Base-by-base conservation (phyloP, 2,113 vertebrate genomes). In the Electrona antarctica region DNA sequence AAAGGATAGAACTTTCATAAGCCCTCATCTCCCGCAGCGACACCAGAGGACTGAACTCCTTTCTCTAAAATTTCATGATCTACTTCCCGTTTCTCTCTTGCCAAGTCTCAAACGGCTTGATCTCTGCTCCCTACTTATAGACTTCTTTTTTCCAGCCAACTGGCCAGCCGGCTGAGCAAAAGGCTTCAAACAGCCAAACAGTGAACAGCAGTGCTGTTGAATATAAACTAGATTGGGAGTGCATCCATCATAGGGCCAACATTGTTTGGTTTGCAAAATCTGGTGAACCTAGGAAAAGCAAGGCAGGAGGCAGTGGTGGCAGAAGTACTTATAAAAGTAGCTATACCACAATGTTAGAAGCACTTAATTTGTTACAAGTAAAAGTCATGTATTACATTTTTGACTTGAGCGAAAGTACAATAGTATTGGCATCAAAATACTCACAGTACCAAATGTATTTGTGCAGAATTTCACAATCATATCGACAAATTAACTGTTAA, bases 191-290 rank as follows among this genome's bases (percentile, higher is more conserved):
- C 74, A 69, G 83, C 52, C 77, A 56, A 41, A 41, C 33, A 41
- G 33, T 41, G 33, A 41, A 41, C 65, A 67, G 72, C 78, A 67
- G 66, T 58, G 74, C 76, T 46, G 60, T 28, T 41, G 78, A 83
- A 83, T 82, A 45, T 68, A 77, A 82, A 87, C 60, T 71, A 78
- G 55, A 55, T 73, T 68, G 52, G 9, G 57, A 67, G 65, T 7
- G 68, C 87, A 83, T 61, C 55, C 57, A 80, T 83, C 78, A 66
- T 51, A 82, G 4, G 21, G 45, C 65, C 69, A 29, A 4, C 76
- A 72, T 69, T 63, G 52, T 66, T 73, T 84, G 78, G 7, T 78
- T 9, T 66, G 64, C 65, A 65, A 64, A 74, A 61, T 60, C 9
- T 63, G 73, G 33, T 4, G 3, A 41, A 41, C 33, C 33, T 41